These are phyloP conservation scores for Pollenia labialis DNA, from an alignment of 2,888 invertebrate species.

Conservation along the genomic window DNA sequence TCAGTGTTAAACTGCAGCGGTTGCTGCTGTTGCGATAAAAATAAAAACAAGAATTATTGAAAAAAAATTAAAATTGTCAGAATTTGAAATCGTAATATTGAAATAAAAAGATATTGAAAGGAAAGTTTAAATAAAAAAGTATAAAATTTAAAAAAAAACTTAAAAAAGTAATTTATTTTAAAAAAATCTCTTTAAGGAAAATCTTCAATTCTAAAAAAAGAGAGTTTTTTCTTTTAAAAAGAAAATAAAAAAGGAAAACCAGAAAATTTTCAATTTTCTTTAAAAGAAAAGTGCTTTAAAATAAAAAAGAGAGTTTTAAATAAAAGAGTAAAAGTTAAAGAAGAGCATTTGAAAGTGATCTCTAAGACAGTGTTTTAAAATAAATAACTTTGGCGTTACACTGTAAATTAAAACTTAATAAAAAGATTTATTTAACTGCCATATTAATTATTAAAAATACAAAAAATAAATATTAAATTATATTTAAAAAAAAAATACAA, in stretches of 20 bases:
- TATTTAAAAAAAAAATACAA: conserved; percentile 42
- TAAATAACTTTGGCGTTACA: conserved; percentile 37
- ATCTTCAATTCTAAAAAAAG: not conserved
- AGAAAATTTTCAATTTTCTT: conserved; percentile 14
- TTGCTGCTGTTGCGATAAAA: conserved; percentile 69
- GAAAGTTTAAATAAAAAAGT: conserved; percentile 18
- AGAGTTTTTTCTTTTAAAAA: not conserved
- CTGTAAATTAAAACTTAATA: conserved; percentile 32
- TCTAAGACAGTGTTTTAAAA: conserved; percentile 41
- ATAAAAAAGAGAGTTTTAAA: conserved; percentile 12
- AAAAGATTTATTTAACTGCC: conserved; percentile 54
- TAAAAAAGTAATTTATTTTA: not conserved
- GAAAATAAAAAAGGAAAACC: no score
- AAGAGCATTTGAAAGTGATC: conserved; percentile 66
- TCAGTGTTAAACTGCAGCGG: conserved; percentile 73
- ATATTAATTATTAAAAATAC: conserved; percentile 59
- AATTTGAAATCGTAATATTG: conserved; percentile 47
- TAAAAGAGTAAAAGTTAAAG: conserved; percentile 36
- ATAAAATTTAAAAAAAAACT: conserved; percentile 20
- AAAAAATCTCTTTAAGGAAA: conserved; percentile 10
- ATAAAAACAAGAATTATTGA: conserved; percentile 12
- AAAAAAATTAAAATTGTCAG: conserved; percentile 36
- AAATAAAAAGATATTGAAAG: conserved; percentile 16
- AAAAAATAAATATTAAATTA: conserved; percentile 33
- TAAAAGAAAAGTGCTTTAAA: not conserved